Conservation (phyloP, 2,797 vertebrate genomes). For the Lemur catta region DNA sequence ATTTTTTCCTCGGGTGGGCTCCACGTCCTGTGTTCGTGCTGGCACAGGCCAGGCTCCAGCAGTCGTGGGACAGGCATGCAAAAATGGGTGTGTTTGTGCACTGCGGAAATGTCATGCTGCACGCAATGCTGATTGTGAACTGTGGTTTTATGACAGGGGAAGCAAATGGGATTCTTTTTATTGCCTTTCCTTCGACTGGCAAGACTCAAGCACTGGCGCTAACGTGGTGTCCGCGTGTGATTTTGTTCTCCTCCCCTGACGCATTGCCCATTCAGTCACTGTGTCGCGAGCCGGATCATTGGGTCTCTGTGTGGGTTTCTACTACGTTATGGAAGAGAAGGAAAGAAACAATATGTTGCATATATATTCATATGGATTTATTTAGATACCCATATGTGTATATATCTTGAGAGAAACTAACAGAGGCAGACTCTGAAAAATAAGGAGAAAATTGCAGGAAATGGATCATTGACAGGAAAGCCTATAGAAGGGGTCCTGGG, state of each 20-base stretch:
- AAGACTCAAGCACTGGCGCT: neutral
- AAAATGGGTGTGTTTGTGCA: neutral
- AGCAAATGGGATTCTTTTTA: conserved; percentile 12
- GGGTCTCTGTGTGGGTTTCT: neutral
- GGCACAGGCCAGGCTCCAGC: neutral
- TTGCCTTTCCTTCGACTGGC: neutral
- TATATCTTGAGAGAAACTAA: neutral
- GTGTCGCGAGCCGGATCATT: conserved; percentile 22
- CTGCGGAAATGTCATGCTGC: neutral
- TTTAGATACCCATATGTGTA: neutral
- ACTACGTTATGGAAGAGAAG: neutral
- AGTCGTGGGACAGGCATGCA: neutral
- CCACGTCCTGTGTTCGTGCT: neutral
- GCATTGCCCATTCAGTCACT: conserved; percentile 8
- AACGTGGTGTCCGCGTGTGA: neutral
- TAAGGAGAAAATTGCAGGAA: neutral
- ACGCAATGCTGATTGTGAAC: neutral
- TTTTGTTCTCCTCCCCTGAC: conserved; percentile 11
- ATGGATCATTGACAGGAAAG: neutral
- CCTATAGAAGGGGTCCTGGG: neutral
- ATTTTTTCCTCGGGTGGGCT: neutral
- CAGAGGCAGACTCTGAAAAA: neutral
- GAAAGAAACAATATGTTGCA: neutral
- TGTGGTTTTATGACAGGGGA: neutral
- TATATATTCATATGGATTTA: neutral